A percentile compares a stretch with the other conserved stretches of the same genome.
Evolutionary conservation across 2,113 vertebrate species (phyloP).

Genomic region (Muscicapa adusta): DNA sequence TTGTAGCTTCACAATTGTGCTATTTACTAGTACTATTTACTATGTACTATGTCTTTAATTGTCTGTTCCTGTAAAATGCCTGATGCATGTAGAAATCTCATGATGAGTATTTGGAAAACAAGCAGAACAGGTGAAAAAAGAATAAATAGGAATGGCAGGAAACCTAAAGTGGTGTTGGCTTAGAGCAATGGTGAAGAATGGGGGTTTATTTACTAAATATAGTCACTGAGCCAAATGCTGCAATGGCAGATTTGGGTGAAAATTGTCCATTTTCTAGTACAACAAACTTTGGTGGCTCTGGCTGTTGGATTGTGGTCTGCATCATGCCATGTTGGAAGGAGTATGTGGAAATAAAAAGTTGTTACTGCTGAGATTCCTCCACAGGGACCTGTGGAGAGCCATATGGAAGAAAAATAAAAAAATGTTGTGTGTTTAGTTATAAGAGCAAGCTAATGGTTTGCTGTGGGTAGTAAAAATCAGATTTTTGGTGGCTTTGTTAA

Average conservation of each 20-base stretch:
- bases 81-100: accelerated
- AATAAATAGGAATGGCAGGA: background rate
- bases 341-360: background rate
- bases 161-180: background rate
- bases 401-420: background rate
- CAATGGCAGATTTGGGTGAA: background rate
- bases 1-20: background rate
- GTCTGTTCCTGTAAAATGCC: background rate
- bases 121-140: background rate
- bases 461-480: background rate
- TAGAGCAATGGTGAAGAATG: background rate
- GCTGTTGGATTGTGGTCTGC: background rate
- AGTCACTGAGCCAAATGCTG: accelerated
- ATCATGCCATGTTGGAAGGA: background rate
- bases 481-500: background rate
- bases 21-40: too few relatives aligned
- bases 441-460: background rate
- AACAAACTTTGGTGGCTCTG: background rate
- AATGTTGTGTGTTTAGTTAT: background rate
- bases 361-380: background rate
- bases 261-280: background rate
- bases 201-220: accelerated
- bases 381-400: background rate
- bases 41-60: background rate
- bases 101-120: background rate